These are phyloP conservation scores for Trinorchestia longiramus DNA, from an alignment of 1,140 invertebrate species.

Conservation along the genomic window DNA sequence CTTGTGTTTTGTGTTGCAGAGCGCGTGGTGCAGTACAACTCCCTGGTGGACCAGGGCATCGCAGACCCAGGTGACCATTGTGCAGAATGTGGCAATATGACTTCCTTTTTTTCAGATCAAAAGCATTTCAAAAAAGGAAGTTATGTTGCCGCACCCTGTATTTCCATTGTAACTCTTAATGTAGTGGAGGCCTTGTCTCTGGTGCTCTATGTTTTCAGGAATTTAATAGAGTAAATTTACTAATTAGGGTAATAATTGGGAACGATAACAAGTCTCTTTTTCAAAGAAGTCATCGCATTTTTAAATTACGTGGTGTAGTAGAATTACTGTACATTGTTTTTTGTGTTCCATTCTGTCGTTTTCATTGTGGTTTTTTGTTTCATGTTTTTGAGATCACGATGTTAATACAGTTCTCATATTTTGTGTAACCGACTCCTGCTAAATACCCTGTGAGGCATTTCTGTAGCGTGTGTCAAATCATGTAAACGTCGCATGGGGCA, in stretches of 20 bases:
- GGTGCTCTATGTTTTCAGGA: not conserved
- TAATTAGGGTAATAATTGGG: too few relatives aligned
- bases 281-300: too few relatives aligned
- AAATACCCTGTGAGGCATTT: not conserved
- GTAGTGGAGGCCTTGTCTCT: not conserved
- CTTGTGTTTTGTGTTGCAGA: not conserved
- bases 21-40: not conserved
- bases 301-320: not conserved
- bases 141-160: too few relatives aligned
- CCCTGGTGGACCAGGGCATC: constrained; percentile 28
- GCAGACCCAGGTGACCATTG: not conserved
- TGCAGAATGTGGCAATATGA: too few relatives aligned
- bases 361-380: not conserved
- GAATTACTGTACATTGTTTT: not conserved
- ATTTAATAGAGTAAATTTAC: not conserved
- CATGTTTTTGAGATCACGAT: not conserved
- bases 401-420: not conserved
- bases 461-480: not conserved
- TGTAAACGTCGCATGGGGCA: not conserved
- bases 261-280: too few relatives aligned
- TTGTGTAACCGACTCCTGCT: not conserved
- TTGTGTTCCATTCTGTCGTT: not conserved
- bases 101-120: too few relatives aligned
- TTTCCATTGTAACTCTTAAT: not conserved
- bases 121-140: too few relatives aligned